Base-by-base conservation (phyloP, 1,140 invertebrate species). In the Fopius arisanus region DNA sequence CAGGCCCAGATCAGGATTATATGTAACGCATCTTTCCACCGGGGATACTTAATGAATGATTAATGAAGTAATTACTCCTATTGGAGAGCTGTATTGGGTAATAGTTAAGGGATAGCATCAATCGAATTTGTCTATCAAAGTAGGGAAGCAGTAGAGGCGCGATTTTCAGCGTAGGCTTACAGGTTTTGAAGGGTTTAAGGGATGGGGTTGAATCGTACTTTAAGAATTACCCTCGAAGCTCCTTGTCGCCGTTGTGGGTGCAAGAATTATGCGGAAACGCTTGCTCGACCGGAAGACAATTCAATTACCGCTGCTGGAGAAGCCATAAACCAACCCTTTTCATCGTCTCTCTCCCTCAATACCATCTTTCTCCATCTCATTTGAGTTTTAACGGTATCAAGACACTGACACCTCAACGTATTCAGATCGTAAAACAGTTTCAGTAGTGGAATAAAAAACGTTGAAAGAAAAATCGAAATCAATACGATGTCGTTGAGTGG, bases 231-330 rank as follows among this genome's bases (percentile, higher is more conserved):
- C 4, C 21, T 72, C 54, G 65, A 74, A 74, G 75, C 72, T 74
- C 69, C 69, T 77, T 74, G 75, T 77, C 65, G 48, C 51, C 43
- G 43, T 75, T 67, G 63, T 33, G 68, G 73, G 66, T 31, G 33
- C 51, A 75, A 70, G 74, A 75, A 72, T 75, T 72, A 72, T 72
- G 74, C 70, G 70, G 79, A 78, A 77, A 73, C 75, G 73, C 73
- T 81, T 75, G 77, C 77, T 78, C 76, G 75, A 73, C 76, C 76
- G 81, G 76, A 77, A 76, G 79, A 81, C 81, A 80, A 81, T 82
- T 78, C 81, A 81, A 82, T 82, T 82, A 82, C 67, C 70, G 65
- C 67, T 71, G 77, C 75, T 82, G 74, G 78, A 81, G 79, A 80
- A 82, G 80, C 81, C 80, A 81, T 82, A 82, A 82, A 82, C 79